phyloP scores from a whole-genome alignment of 2,888 invertebrate genomes.

The Drosophila nr. perissopoda region DNA sequence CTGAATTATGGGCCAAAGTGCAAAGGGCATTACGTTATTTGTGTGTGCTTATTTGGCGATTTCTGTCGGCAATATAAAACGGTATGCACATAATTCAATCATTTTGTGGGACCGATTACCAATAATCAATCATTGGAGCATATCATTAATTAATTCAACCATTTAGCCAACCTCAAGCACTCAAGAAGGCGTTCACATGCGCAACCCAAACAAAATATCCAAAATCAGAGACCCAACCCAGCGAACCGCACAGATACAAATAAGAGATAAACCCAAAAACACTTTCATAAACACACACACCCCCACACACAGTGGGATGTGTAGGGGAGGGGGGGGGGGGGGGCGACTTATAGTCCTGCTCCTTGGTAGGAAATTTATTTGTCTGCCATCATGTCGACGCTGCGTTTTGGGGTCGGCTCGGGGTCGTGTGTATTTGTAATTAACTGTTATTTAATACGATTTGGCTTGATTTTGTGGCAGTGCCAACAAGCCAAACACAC shows the following conservation, averaged over 20 bases:
- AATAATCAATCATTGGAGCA: slow-evolving; percentile 74
- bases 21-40: slow-evolving; percentile 56
- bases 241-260: slow-evolving; percentile 45
- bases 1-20: slow-evolving; percentile 73
- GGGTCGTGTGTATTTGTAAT: slow-evolving; percentile 67
- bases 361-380: slow-evolving; percentile 50
- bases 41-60: slow-evolving; percentile 41
- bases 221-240: slow-evolving; percentile 13
- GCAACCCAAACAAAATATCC: slow-evolving; percentile 4
- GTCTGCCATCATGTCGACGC: slow-evolving; percentile 54
- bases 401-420: slow-evolving; percentile 39
- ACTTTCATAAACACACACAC: slow-evolving; percentile 30
- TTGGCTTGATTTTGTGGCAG: slow-evolving; percentile 64
- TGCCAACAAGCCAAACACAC: slow-evolving; percentile 46
- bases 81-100: slow-evolving; percentile 71
- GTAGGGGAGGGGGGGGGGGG: neutral
- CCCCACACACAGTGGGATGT: slow-evolving; percentile 14
- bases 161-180: slow-evolving; percentile 68
- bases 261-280: slow-evolving; percentile 49
- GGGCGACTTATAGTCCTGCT: slow-evolving; percentile 6
- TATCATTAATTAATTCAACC: slow-evolving; percentile 75
- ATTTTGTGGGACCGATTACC: slow-evolving; percentile 43
- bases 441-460: slow-evolving; percentile 79
- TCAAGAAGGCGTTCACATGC: slow-evolving; percentile 39
- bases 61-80: slow-evolving; percentile 30